These are phyloP conservation scores for Sinocyclocheilus grahami DNA, from an alignment of 2,113 vertebrate genomes.

Conservation along the genomic window DNA sequence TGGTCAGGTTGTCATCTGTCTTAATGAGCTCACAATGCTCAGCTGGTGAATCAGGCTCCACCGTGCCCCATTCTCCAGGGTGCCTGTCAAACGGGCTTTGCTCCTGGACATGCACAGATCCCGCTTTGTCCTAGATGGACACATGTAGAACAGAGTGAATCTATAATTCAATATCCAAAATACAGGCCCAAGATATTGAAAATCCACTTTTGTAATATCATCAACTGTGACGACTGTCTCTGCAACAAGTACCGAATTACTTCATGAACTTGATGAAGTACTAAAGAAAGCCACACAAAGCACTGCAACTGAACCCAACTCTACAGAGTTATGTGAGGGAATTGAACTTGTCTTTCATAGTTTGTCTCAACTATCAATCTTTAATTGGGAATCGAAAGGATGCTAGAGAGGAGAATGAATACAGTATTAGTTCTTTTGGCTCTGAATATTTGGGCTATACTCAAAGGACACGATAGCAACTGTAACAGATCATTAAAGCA, in stretches of 20 bases:
- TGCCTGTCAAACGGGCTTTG: constrained; percentile 34
- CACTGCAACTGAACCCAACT: background rate
- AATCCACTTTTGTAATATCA: too few relatives aligned
- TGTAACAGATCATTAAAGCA: constrained; percentile 23
- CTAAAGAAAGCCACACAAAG: background rate
- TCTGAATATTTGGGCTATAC: constrained; percentile 33
- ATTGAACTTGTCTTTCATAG: constrained; percentile 15
- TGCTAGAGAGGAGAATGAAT: constrained; percentile 34
- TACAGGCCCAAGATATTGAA: too few relatives aligned
- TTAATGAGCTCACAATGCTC: constrained; percentile 50
- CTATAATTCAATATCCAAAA: too few relatives aligned
- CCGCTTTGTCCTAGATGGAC: background rate
- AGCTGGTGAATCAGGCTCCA: constrained; percentile 50
- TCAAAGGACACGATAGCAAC: constrained; percentile 29
- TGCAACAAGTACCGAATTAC: too few relatives aligned
- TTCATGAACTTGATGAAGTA: too few relatives aligned
- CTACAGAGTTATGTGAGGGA: constrained; percentile 27
- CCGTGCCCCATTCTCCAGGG: constrained; percentile 43
- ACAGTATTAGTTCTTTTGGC: constrained; percentile 30
- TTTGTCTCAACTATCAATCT: constrained; percentile 36
- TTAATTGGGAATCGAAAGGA: constrained; percentile 32
- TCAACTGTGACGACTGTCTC: too few relatives aligned
- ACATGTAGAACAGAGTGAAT: background rate
- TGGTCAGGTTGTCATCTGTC: constrained; percentile 43
- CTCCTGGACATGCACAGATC: constrained; percentile 45